These are phyloP conservation scores for Elaeidobius kamerunicus DNA, from an alignment of 2,888 invertebrate genomes.

Conservation along the genomic window DNA sequence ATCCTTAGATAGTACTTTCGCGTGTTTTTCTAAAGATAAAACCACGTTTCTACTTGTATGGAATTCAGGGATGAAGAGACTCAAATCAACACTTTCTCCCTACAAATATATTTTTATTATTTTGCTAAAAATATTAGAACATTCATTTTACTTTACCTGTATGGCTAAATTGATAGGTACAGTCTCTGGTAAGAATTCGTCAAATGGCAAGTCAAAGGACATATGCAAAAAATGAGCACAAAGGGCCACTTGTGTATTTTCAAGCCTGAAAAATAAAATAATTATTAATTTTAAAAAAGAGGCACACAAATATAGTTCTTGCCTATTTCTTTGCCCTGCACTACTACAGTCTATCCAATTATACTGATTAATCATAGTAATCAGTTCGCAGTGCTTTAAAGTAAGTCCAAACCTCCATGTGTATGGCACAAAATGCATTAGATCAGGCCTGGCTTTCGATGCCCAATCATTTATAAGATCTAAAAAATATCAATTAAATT, in stretches of 20 bases:
- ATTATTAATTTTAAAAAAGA: neutral
- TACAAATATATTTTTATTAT: slow-evolving; percentile 40
- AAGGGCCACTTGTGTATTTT: slow-evolving; percentile 67
- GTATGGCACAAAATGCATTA: slow-evolving; percentile 94
- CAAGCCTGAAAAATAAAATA: slow-evolving; percentile 14
- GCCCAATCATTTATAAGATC: slow-evolving; percentile 98
- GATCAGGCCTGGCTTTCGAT: slow-evolving; percentile 87
- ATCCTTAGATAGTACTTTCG: slow-evolving; percentile 78
- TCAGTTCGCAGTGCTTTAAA: slow-evolving; percentile 91
- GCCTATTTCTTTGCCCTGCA: slow-evolving; percentile 65
- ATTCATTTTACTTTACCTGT: slow-evolving; percentile 57
- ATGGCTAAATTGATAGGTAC: slow-evolving; percentile 90
- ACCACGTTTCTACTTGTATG: slow-evolving; percentile 83
- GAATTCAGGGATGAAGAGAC: slow-evolving; percentile 87
- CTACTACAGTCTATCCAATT: slow-evolving; percentile 99
- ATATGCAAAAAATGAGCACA: slow-evolving; percentile 92
- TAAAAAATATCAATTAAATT: slow-evolving; percentile 39
- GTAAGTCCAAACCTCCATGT: slow-evolving; percentile 91
- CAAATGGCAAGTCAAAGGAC: slow-evolving; percentile 91
- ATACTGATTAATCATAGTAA: slow-evolving; percentile 91
- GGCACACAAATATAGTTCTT: neutral
- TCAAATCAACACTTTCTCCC: slow-evolving; percentile 90
- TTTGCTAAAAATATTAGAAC: too few species aligned
- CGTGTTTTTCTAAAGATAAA: slow-evolving; percentile 81
- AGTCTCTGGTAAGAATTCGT: slow-evolving; percentile 88